Evolutionary conservation across 2,888 invertebrate species (phyloP).

Genomic region (Eupithecia subumbrata): DNA sequence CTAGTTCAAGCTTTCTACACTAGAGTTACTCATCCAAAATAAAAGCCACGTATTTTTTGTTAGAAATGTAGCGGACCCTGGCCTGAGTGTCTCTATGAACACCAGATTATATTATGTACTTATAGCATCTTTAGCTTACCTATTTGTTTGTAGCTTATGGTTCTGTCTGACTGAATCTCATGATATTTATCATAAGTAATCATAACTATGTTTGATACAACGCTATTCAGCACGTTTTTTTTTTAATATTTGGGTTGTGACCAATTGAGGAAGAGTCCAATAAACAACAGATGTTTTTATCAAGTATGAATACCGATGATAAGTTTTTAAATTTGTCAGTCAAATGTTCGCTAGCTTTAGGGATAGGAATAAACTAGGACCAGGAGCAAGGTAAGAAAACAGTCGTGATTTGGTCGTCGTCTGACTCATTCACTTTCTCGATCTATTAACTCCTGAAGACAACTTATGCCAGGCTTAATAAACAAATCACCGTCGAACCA

Average conservation of each 20-base stretch:
- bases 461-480: not conserved
- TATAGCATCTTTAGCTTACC: no score
- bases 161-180: not conserved
- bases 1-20: not conserved
- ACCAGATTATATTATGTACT: no score
- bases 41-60: not conserved
- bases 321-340: not conserved
- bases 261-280: no score
- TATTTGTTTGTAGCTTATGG: no score
- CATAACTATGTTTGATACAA: no score
- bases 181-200: no score
- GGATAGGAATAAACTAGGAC: not conserved
- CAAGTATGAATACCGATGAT: no score
- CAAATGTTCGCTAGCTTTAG: not conserved
- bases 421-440: not conserved
- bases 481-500: not conserved
- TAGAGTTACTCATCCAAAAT: slow-evolving; percentile 1
- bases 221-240: no score
- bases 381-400: not conserved
- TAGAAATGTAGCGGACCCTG: no score
- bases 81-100: no score
- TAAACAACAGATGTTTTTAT: no score
- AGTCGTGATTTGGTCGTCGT: not conserved
- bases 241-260: no score
- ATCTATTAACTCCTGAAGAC: not conserved